Base-by-base conservation (phyloP, 2,888 invertebrate species). In the Asteroscopus sphinx region DNA sequence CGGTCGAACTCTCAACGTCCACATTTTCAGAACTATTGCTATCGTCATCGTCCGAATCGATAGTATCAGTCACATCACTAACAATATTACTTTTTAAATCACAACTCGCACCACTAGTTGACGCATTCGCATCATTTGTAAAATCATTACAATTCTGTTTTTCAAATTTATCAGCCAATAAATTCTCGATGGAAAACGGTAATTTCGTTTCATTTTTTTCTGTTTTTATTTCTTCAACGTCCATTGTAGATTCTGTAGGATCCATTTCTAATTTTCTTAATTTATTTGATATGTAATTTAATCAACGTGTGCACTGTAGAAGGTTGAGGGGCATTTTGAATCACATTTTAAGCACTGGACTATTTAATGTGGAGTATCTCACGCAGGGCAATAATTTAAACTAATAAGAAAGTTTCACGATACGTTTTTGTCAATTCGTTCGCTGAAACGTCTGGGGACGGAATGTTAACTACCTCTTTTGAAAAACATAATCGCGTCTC, bases 371-470 rank as follows among this genome's bases (percentile, higher is more conserved):
- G 49, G 48, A 37, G 63, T 49, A 44, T 54, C 55, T 62, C 62
- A 40, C 47, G 39, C 53, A 53, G 33, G 76, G 73, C 77, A 77
- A 87, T 85, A 86, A 88, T 88, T 88, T 87, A 85, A 82, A 91
- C 93, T 90, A 89, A 93, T 91, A 85, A 81, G 84, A 88, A 85
- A 81, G 73, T 80, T 85, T 83, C 86, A 86, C 88, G 90, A 88
- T 82, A 87, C 91, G 93, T 93, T 93, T 92, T 92, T 92, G 91
- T 93, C 93, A 92, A 92, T 91, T 88, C 91, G 85, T 77, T 80
- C 85, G 84, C 86, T 89, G 89, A 88, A 90, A 87, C 85, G 85
- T 85, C 87, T 67, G 81, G 70, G 81, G 76, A 77, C 82, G 82
- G 89, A 88, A 91, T 90, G 82, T 91, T 91, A 92, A 92, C 90